Conservation (phyloP, 2,113 vertebrate species). For the Corythoichthys intestinalis region DNA sequence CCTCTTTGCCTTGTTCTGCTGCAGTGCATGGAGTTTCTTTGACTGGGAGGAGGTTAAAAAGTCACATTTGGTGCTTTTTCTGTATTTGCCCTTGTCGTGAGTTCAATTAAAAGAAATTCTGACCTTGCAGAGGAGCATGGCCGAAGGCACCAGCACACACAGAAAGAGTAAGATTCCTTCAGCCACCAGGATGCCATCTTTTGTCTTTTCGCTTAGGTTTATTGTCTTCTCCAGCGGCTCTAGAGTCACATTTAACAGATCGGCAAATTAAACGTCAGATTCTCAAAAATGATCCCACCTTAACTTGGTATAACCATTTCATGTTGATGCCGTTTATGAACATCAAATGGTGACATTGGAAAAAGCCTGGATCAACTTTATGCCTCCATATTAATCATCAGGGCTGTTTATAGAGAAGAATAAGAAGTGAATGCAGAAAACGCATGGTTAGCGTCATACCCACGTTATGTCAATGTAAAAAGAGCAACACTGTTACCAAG, state of each 20-base stretch:
- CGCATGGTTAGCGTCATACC: no score
- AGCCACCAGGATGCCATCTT: constrained; percentile 69
- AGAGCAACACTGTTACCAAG: no score
- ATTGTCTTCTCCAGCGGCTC: constrained; percentile 56
- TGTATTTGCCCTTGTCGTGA: background rate
- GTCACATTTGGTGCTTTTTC: background rate
- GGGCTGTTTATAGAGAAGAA: no score
- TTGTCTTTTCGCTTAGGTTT: constrained; percentile 59
- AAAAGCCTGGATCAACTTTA: no score
- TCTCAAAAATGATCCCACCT: background rate
- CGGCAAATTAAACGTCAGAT: background rate
- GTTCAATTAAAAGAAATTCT: constrained; percentile 8
- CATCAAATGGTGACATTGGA: background rate
- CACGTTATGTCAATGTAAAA: no score
- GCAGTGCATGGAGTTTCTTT: constrained; percentile 40
- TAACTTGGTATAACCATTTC: no score
- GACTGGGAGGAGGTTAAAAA: constrained; percentile 44
- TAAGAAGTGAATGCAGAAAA: no score
- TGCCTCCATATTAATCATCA: no score
- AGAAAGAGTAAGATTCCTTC: constrained; percentile 69
- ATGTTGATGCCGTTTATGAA: no score
- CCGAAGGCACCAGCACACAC: constrained; percentile 60
- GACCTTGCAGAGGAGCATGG: constrained; percentile 64
- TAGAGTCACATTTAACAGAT: constrained; percentile 24
- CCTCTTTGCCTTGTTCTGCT: constrained; percentile 50